A percentile compares a stretch with the other conserved stretches of the same genome.
Conservation (phyloP, 2,797 vertebrate species). For the Semaprochilodus insignis region DNA sequence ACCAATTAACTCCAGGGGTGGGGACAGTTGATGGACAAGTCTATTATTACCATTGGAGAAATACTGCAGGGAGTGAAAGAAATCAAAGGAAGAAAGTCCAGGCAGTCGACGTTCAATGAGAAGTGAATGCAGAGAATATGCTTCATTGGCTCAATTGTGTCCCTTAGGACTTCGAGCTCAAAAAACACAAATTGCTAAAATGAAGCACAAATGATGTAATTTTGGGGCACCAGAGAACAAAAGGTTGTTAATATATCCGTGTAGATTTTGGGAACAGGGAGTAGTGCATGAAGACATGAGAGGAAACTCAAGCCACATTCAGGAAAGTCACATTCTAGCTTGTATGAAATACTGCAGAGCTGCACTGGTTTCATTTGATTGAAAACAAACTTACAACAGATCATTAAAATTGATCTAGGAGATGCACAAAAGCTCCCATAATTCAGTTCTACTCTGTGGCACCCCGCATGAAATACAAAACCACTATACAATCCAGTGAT, state of each 20-base stretch:
- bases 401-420: not conserved
- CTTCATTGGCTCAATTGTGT: conserved; percentile 79
- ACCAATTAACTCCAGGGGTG: conserved; percentile 82
- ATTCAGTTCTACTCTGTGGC: no score
- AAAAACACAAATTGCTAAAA: conserved; percentile 59
- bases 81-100: conserved; percentile 76
- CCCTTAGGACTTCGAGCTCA: conserved; percentile 62
- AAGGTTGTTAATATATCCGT: conserved; percentile 37
- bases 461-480: not conserved
- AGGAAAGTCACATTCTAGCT: not conserved
- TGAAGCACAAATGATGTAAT: conserved; percentile 66
- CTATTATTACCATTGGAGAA: conserved; percentile 80
- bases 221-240: conserved; percentile 55
- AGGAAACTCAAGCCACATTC: not conserved
- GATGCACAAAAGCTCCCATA: not conserved
- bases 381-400: not conserved
- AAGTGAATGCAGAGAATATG: conserved; percentile 75
- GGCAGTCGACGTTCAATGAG: conserved; percentile 74
- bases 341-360: not conserved
- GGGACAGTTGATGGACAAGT: conserved; percentile 81
- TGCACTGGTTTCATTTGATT: not conserved
- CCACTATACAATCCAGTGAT: not conserved
- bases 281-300: not conserved
- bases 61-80: conserved; percentile 73
- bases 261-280: conserved; percentile 8